These are phyloP conservation scores for Pteropus alecto DNA, from an alignment of 2,113 vertebrate genomes.

Conservation along the genomic window DNA sequence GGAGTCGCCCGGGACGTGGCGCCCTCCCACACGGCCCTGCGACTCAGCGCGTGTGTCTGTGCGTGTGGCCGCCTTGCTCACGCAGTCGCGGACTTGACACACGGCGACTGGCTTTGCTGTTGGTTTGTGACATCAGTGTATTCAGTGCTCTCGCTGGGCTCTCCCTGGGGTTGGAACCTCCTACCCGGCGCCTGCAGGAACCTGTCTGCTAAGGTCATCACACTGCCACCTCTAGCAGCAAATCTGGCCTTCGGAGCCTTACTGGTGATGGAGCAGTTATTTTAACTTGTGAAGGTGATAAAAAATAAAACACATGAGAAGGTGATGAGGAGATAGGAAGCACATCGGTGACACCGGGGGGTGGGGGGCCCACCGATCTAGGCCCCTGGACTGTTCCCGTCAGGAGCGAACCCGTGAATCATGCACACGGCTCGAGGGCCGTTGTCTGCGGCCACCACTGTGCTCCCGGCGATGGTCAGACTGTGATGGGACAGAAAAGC, in stretches of 20 bases:
- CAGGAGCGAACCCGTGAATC: background rate
- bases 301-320: background rate
- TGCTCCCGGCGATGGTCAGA: background rate
- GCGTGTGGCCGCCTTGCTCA: background rate
- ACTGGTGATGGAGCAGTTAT: background rate
- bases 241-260: background rate
- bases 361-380: background rate
- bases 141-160: background rate
- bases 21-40: background rate
- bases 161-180: background rate
- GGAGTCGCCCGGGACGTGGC: background rate
- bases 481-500: background rate
- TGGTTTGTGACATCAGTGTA: fast-evolving
- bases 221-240: background rate
- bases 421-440: fast-evolving
- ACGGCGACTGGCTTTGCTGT: background rate
- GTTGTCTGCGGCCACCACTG: background rate
- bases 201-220: background rate
- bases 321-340: background rate
- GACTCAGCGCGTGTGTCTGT: background rate
- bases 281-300: background rate
- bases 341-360: background rate
- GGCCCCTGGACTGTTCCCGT: fast-evolving
- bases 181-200: background rate
- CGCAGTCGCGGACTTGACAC: fast-evolving